Conservation (phyloP, 2,888 invertebrate genomes). For the Anorthoa munda region DNA sequence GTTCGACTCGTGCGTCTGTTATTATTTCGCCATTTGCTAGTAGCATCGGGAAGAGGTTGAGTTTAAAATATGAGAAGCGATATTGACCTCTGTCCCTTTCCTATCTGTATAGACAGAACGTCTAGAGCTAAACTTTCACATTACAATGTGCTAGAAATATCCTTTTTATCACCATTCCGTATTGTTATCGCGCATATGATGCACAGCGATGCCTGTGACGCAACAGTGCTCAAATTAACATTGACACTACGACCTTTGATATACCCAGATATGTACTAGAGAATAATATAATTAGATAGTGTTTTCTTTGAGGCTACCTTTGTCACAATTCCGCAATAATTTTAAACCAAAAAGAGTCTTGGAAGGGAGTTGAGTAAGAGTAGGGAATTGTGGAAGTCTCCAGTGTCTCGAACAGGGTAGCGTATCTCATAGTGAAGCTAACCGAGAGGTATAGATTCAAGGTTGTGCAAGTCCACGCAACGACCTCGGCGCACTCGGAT, state of each 20-base stretch:
- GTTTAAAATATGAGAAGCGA: background rate
- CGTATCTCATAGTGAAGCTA: no score
- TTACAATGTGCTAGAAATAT: constrained; percentile 25
- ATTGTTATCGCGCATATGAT: constrained; percentile 41
- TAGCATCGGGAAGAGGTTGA: no score
- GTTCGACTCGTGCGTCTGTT: no score
- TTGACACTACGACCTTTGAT: constrained; percentile 68
- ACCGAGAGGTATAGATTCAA: no score
- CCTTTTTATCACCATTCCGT: constrained; percentile 39
- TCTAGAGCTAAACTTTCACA: constrained; percentile 29
- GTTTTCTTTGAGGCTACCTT: background rate
- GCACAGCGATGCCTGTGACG: constrained; percentile 39
- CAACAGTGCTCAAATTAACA: constrained; percentile 69
- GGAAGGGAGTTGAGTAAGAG: no score
- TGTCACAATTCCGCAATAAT: no score
- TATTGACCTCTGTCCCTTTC: constrained; percentile 6
- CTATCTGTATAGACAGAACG: constrained; percentile 31
- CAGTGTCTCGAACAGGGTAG: no score
- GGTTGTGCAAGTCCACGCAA: no score
- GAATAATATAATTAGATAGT: background rate
- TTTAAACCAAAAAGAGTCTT: no score
- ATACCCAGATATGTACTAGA: background rate
- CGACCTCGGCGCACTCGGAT: no score
- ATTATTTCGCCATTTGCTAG: no score
- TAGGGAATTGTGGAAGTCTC: no score